These are phyloP conservation scores for Elegia similella DNA, from an alignment of 2,888 invertebrate species.

Conservation along the genomic window DNA sequence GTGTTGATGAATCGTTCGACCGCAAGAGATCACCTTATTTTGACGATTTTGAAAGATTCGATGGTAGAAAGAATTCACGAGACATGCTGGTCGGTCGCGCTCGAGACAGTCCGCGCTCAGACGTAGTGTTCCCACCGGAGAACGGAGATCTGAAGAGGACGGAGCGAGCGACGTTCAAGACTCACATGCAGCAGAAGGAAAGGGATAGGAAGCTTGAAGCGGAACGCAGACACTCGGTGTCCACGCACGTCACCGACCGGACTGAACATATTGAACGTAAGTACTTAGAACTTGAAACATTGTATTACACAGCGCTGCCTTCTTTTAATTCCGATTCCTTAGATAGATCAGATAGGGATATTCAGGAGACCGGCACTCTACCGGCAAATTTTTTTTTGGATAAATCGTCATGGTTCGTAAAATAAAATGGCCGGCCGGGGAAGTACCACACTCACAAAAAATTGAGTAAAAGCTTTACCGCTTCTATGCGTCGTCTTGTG, in stretches of 20 bases:
- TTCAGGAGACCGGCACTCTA: too few species aligned
- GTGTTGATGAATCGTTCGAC: conserved; percentile 57
- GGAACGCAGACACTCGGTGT: conserved; percentile 88
- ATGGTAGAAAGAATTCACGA: conserved; percentile 74
- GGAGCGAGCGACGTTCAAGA: conserved; percentile 86
- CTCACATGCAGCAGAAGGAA: conserved; percentile 87
- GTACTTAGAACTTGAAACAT: conserved; percentile 30
- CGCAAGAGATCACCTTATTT: conserved; percentile 65
- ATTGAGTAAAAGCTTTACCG: too few species aligned
- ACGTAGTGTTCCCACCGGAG: conserved; percentile 56
- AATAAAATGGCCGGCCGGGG: too few species aligned
- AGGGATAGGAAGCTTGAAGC: conserved; percentile 83
- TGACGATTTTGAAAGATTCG: conserved; percentile 72
- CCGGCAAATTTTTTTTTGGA: too few species aligned
- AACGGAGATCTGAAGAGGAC: conserved; percentile 57
- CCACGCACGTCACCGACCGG: conserved; percentile 88
- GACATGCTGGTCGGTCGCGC: conserved; percentile 75
- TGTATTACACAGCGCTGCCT: too few species aligned
- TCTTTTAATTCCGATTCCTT: too few species aligned
- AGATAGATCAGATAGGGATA: too few species aligned
- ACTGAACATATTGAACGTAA: conserved; percentile 79
- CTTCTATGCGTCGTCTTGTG: too few species aligned
- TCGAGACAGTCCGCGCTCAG: conserved; percentile 72
- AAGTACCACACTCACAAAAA: too few species aligned
- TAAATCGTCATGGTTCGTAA: too few species aligned